A percentile compares a stretch with the other conserved stretches of the same genome.
These are phyloP conservation scores for Zoanthus sansibaricus DNA, from an alignment of 92 coral and sea anemone species.

Conservation along the genomic window DNA sequence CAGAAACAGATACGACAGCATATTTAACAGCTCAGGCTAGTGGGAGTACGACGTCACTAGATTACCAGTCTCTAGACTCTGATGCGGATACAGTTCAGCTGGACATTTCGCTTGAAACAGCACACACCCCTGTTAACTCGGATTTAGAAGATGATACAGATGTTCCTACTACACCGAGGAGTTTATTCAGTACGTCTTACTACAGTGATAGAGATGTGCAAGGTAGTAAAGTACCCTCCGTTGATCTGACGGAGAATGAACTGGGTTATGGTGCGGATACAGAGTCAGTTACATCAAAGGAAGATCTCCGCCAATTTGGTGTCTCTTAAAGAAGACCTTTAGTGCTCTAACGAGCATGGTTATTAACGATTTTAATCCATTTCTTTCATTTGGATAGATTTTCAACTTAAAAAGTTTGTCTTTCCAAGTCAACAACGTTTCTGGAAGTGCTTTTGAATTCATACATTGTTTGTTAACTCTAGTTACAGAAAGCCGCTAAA, in stretches of 20 bases:
- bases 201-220: conserved; percentile 6
- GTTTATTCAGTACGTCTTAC: not conserved
- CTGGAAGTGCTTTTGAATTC: not conserved
- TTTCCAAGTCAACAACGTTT: not conserved
- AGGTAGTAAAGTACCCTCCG: not conserved
- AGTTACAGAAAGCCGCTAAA: not conserved
- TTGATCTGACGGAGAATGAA: conserved; percentile 70
- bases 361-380: not conserved
- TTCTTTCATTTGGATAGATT: not conserved
- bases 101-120: conserved; percentile 46
- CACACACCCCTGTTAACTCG: conserved; percentile 80
- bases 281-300: conserved; percentile 71
- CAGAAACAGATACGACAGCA: conserved; percentile 84
- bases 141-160: conserved; percentile 76
- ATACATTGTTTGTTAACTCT: not conserved
- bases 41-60: conserved; percentile 76
- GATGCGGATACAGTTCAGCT: conserved; percentile 65
- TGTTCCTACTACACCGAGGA: conserved; percentile 46
- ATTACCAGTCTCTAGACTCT: conserved; percentile 58
- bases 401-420: not conserved
- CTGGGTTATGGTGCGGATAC: conserved; percentile 86
- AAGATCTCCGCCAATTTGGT: conserved; percentile 54
- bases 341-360: not conserved
- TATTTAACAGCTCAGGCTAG: conserved; percentile 77
- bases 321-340: not conserved